Evolutionary conservation across 2,888 invertebrate genomes (phyloP).

Genomic region (Pteria penguin): DNA sequence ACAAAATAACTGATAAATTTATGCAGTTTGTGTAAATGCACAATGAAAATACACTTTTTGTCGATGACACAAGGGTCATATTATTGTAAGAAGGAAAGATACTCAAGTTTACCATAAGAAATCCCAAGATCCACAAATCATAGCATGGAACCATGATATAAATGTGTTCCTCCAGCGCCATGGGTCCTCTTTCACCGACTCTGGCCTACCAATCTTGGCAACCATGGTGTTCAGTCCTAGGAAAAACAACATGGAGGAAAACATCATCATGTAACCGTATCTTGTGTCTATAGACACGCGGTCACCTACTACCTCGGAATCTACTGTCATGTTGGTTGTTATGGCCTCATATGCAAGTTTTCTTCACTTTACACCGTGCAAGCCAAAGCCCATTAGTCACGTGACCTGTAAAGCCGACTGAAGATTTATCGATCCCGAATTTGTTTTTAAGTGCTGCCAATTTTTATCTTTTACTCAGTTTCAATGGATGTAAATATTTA

Average conservation of each 20-base stretch:
- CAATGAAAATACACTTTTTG: too few species aligned
- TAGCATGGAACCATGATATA: conserved; percentile 70
- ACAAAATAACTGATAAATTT: too few species aligned
- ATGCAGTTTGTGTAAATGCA: too few species aligned
- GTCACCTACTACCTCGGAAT: not conserved
- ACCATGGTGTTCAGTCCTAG: conserved; percentile 63
- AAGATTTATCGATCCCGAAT: too few species aligned
- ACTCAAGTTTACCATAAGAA: conserved; percentile 69
- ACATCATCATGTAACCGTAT: conserved; percentile 64
- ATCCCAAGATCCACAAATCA: conserved; percentile 64
- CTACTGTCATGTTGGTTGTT: conserved; percentile 19
- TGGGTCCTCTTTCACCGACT: conserved; percentile 46
- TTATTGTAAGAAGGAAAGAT: too few species aligned
- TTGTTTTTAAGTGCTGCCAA: too few species aligned
- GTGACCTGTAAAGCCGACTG: conserved; percentile 35
- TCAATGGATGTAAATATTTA: too few species aligned
- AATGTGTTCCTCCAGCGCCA: conserved; percentile 70
- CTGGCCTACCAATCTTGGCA: conserved; percentile 42
- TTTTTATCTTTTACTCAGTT: too few species aligned
- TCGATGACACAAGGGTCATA: too few species aligned
- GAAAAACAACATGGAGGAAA: conserved; percentile 63
- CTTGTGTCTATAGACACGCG: conserved; percentile 37
- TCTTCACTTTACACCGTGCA: conserved; percentile 16
- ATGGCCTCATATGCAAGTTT: conserved; percentile 2
- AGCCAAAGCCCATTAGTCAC: conserved; percentile 35